These are phyloP conservation scores for Aldrovandia affinis DNA, from an alignment of 2,797 vertebrate species.

Conservation along the genomic window DNA sequence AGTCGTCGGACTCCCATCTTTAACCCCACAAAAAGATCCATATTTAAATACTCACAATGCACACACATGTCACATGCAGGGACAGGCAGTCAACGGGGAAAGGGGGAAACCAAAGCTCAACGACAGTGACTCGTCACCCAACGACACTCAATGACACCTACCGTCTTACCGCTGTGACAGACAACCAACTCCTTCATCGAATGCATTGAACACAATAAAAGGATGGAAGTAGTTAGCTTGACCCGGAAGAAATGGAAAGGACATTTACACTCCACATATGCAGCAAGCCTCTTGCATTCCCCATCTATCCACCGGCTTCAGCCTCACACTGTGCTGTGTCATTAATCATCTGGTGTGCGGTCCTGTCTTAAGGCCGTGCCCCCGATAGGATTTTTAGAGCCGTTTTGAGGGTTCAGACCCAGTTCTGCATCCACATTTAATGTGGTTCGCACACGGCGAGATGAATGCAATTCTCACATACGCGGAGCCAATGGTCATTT, in stretches of 20 bases:
- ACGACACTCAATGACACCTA: constrained; percentile 68
- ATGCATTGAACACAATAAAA: constrained; percentile 77
- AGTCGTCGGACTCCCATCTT: too few relatives aligned
- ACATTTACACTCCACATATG: not conserved
- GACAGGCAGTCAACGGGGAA: not conserved
- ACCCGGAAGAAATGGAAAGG: constrained; percentile 49
- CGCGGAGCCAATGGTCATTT: too few relatives aligned
- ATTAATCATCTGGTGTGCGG: not conserved
- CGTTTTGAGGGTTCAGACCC: not conserved
- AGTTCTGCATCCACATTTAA: not conserved
- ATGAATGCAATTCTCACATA: too few relatives aligned
- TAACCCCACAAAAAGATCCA: too few relatives aligned
- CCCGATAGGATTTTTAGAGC: not conserved
- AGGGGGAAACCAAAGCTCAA: constrained; percentile 19
- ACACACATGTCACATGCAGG: not conserved
- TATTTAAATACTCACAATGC: not conserved
- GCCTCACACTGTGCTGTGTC: not conserved
- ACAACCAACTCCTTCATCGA: constrained; percentile 85
- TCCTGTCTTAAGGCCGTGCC: not conserved
- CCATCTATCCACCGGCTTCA: not conserved
- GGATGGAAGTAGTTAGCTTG: constrained; percentile 64
- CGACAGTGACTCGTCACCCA: not conserved
- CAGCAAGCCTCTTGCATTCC: not conserved
- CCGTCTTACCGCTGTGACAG: constrained; percentile 81
- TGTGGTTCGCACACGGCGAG: not conserved